These are phyloP conservation scores for Propithecus coquereli DNA, from an alignment of 2,113 vertebrate species.

Conservation along the genomic window DNA sequence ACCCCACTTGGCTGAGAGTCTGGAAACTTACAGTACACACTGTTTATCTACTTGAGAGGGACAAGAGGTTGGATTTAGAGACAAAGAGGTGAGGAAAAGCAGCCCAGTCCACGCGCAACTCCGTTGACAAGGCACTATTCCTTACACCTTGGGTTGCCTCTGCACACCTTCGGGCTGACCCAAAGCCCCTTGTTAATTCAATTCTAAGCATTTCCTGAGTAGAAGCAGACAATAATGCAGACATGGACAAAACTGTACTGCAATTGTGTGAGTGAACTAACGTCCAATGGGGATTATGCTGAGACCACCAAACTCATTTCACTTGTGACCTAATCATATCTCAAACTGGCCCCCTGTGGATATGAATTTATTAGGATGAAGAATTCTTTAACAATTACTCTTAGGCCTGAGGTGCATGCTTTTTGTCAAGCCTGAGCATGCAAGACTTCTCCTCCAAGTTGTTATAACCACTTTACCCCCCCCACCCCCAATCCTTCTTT, in stretches of 20 bases:
- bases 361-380: conserved; percentile 80
- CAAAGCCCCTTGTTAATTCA: conserved; percentile 69
- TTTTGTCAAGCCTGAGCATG: conserved; percentile 73
- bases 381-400: conserved; percentile 80
- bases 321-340: conserved; percentile 79
- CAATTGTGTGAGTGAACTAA: conserved; percentile 32
- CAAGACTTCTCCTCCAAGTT: not conserved
- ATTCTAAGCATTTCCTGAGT: conserved; percentile 57
- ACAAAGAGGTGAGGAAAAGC: conserved; percentile 8
- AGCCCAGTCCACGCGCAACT: not conserved
- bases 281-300: conserved; percentile 66
- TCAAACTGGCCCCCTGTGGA: conserved; percentile 76
- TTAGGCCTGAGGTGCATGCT: conserved; percentile 54
- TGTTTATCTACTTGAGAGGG: conserved; percentile 11
- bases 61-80: not conserved
- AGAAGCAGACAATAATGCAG: conserved; percentile 68
- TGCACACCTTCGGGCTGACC: conserved; percentile 45
- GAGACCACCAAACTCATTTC: conserved; percentile 77
- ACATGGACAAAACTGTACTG: conserved; percentile 54
- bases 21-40: not conserved
- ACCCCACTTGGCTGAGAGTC: not conserved
- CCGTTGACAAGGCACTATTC: not conserved
- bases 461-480: not conserved
- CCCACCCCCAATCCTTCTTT: not conserved
- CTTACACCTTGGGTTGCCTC: not conserved